Evolutionary conservation across 2,888 invertebrate genomes (phyloP).

Genomic region (Mimumesa dahlbomi): DNA sequence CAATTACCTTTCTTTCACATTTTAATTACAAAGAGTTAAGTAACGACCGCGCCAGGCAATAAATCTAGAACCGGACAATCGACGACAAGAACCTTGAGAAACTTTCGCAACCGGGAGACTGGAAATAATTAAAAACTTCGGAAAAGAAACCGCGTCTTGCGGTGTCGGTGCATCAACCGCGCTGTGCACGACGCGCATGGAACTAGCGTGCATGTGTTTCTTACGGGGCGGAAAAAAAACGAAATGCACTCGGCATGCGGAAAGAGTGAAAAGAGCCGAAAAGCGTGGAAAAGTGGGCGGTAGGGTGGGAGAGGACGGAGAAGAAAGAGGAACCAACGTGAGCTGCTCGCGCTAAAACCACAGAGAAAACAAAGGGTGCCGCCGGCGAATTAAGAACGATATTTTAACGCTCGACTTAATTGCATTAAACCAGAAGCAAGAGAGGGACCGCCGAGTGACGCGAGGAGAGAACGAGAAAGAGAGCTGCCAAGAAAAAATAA

Average conservation of each 20-base stretch:
- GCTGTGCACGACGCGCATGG: neutral
- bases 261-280: conserved; percentile 13
- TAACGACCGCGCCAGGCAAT: too few species aligned
- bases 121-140: conserved; percentile 51
- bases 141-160: conserved; percentile 28
- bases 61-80: too few species aligned
- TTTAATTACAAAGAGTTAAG: too few species aligned
- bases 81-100: too few species aligned
- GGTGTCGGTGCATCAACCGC: conserved; percentile 18
- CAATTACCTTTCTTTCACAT: too few species aligned
- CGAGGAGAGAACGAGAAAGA: conserved; percentile 8
- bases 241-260: conserved; percentile 40
- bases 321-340: conserved; percentile 31
- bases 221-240: conserved; percentile 34
- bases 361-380: conserved; percentile 69
- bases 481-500: conserved; percentile 39
- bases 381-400: conserved; percentile 73
- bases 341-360: conserved; percentile 55
- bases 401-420: conserved; percentile 75
- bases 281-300: conserved; percentile 3
- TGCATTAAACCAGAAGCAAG: conserved; percentile 67
- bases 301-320: neutral
- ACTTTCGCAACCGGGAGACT: too few species aligned
- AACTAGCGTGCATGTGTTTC: conserved; percentile 27
- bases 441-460: conserved; percentile 1